phyloP scores from a whole-genome alignment of 2,888 invertebrate genomes.

The Entomobrya multifasciata region DNA sequence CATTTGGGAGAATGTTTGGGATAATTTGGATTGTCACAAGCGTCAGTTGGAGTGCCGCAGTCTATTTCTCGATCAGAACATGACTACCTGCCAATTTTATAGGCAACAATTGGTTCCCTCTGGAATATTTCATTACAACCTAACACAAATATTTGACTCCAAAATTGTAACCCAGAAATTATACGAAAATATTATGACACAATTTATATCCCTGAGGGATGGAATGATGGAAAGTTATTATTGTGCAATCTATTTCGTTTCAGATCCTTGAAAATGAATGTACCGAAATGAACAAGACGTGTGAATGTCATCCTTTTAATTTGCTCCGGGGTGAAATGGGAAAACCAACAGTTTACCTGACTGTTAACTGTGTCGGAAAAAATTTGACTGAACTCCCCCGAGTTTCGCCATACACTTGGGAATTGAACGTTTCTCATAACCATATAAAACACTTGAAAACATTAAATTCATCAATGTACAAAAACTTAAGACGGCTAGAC shows the following conservation, averaged over 20 bases:
- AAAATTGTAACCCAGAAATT: constrained; percentile 53
- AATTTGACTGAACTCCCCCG: constrained; percentile 69
- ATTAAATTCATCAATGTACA: constrained; percentile 87
- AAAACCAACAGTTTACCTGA: constrained; percentile 60
- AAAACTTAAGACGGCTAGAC: constrained; percentile 85
- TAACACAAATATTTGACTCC: constrained; percentile 50
- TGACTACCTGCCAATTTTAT: constrained; percentile 54
- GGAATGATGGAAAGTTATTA: too few relatives aligned
- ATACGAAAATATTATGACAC: too few relatives aligned
- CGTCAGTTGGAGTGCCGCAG: not conserved
- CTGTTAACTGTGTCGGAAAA: constrained; percentile 66
- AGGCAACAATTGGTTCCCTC: constrained; percentile 28
- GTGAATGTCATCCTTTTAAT: constrained; percentile 54
- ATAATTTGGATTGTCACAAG: constrained; percentile 24
- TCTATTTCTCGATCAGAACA: constrained; percentile 30
- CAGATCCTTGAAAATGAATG: constrained; percentile 55
- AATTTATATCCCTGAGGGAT: too few relatives aligned
- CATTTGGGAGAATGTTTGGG: constrained; percentile 65
- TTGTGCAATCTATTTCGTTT: not conserved
- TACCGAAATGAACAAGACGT: constrained; percentile 51
- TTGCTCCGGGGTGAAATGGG: constrained; percentile 38
- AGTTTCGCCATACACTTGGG: constrained; percentile 66
- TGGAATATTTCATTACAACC: constrained; percentile 47
- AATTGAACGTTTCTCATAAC: constrained; percentile 73
- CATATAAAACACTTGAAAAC: constrained; percentile 88